Conservation (phyloP, 2,113 vertebrate species). For the Dendrocopos noguchii region DNA sequence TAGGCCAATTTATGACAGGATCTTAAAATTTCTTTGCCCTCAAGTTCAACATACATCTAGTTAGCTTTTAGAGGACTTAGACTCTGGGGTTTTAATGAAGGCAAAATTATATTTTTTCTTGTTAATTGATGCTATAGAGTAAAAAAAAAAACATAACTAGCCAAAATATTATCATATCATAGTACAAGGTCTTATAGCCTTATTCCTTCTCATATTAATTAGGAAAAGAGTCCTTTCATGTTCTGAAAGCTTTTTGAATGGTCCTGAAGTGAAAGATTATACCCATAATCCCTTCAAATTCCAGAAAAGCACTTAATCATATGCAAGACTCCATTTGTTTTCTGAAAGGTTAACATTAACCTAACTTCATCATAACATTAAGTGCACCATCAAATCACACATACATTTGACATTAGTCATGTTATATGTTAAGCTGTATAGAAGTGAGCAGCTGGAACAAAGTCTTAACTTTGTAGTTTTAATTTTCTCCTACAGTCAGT, state of each 20-base stretch:
- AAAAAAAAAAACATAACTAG: background rate
- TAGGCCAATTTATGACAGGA: background rate
- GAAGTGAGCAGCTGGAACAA: background rate
- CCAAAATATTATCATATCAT: background rate
- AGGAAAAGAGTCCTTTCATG: background rate
- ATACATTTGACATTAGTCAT: background rate
- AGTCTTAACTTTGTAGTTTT: background rate
- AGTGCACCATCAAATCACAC: background rate
- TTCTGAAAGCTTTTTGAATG: background rate
- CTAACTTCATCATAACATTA: background rate
- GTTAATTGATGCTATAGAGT: background rate
- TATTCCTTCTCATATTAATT: background rate
- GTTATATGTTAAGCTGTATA: background rate
- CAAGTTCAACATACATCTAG: background rate
- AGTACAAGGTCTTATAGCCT: background rate
- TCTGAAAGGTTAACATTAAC: constrained; percentile 14
- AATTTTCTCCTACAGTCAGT: background rate
- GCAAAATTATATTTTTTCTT: background rate
- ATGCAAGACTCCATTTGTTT: background rate
- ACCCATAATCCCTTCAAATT: background rate
- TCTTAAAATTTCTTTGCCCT: fast-evolving
- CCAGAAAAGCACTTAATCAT: background rate
- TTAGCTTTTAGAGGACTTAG: background rate
- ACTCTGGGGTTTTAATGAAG: background rate
- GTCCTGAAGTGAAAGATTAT: background rate